These are phyloP conservation scores for Drosophila pegasa DNA, from an alignment of 2,888 invertebrate genomes.

Conservation along the genomic window DNA sequence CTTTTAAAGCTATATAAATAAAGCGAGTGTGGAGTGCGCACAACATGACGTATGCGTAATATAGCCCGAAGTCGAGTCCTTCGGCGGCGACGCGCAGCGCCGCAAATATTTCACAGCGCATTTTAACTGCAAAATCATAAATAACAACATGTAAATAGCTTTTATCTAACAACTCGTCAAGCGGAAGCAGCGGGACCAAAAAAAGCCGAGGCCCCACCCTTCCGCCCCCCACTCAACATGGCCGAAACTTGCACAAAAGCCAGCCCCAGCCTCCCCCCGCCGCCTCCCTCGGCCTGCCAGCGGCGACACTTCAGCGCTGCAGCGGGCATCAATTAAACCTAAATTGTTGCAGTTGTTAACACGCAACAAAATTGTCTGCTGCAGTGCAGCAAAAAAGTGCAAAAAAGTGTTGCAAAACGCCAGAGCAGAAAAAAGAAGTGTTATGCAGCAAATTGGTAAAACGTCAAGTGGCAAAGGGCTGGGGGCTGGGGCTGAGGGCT, in stretches of 20 bases:
- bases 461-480: constrained; percentile 61
- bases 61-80: constrained; percentile 40
- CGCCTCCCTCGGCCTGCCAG: constrained; percentile 35
- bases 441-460: constrained; percentile 71
- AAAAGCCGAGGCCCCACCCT: constrained; percentile 4
- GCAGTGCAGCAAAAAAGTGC: constrained; percentile 64
- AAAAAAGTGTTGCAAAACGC: constrained; percentile 41
- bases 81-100: constrained; percentile 12
- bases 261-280: not conserved
- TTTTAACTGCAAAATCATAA: constrained; percentile 79
- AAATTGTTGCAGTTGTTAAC: constrained; percentile 81
- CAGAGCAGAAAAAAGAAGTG: constrained; percentile 5
- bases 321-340: constrained; percentile 78
- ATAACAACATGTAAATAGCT: constrained; percentile 81
- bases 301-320: constrained; percentile 74
- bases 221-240: constrained; percentile 43
- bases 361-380: constrained; percentile 80
- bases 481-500: not conserved
- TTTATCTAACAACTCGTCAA: constrained; percentile 80
- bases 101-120: constrained; percentile 70
- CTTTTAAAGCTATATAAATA: constrained; percentile 55
- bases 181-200: constrained; percentile 58
- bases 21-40: constrained; percentile 39
- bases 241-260: constrained; percentile 65
- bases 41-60: constrained; percentile 66